These are phyloP conservation scores for Coreoperca whiteheadi DNA, from an alignment of 2,113 vertebrate genomes.

Conservation along the genomic window DNA sequence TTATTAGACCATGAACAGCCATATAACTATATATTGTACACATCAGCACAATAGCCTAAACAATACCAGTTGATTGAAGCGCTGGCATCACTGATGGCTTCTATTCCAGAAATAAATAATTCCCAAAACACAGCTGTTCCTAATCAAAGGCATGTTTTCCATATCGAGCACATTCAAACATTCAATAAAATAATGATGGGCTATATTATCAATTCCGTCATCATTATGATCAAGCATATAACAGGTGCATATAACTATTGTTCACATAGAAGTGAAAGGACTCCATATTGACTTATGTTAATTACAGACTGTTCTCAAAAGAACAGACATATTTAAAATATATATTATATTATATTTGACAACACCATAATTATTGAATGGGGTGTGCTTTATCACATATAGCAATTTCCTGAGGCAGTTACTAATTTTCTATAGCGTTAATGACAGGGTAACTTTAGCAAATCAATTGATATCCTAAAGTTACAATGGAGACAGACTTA, in stretches of 20 bases:
- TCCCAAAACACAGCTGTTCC: slow-evolving; percentile 62
- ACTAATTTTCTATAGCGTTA: slow-evolving; percentile 40
- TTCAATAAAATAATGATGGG: slow-evolving; percentile 55
- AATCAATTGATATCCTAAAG: slow-evolving; percentile 25
- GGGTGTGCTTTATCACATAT: slow-evolving; percentile 15
- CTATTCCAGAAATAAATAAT: slow-evolving; percentile 37
- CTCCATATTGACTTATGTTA: slow-evolving; percentile 41
- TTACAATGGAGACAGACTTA: slow-evolving; percentile 12
- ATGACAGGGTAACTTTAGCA: slow-evolving; percentile 21
- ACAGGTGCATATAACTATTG: background rate
- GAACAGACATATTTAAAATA: slow-evolving; percentile 35
- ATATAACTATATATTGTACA: background rate
- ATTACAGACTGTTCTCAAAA: slow-evolving; percentile 53
- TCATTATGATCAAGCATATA: slow-evolving; percentile 7
- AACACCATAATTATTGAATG: slow-evolving; percentile 43
- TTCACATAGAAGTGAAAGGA: slow-evolving; percentile 21
- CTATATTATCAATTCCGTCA: slow-evolving; percentile 15
- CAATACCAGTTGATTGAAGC: background rate
- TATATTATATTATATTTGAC: slow-evolving; percentile 50
- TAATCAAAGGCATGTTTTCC: slow-evolving; percentile 47
- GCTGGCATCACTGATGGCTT: background rate
- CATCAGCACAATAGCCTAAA: background rate
- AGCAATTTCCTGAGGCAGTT: slow-evolving; percentile 19
- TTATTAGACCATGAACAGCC: background rate
- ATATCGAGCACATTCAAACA: slow-evolving; percentile 35